Evolutionary conservation across 1,140 invertebrate species (phyloP), one percentile per base, ranked within the genome.

Genomic region (Drosophila santomea): DNA sequence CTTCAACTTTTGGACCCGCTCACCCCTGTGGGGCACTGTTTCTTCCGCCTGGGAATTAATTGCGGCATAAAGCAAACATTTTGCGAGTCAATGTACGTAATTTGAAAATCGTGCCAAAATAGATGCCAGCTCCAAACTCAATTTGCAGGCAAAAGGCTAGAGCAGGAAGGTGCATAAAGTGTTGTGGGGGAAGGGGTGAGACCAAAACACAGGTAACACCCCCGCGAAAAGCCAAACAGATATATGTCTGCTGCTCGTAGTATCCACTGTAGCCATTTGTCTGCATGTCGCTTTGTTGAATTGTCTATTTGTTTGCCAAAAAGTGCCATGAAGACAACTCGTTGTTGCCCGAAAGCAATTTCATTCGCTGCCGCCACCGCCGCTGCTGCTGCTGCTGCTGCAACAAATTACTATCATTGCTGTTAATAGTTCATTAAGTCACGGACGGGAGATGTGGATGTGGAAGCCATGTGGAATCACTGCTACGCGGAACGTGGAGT

Each of bases 381-480:
- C 10, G 63, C 62, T 56, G 76, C 57, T 72, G 60, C 84, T 56
- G 60, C 84, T 56, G 76, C 57, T 56, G 76, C 57, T 72, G 60
- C 84, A 89, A 88, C 84, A 88, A 88, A 88, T 88, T 88, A 89
- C 84, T 89, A 88, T 88, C 84, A 88, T 88, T 88, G 84, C 84
- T 89, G 84, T 88, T 88, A 88, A 88, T 88, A 89, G 84, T 89
- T 89, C 84, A 89, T 89, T 89, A 89, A 89, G 84, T 89, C 84
- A 89, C 84, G 84, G 84, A 89, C 69, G 69, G 66, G 74, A 76
- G 55, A 61, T 75, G 76, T 45, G 43, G 55, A 60, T 79, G 76
- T 78, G 83, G 71, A 28, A 74, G 69, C 73, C 73, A 67, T 75
- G 74, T 75, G 73, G 73, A 76, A 75, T 75, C 72, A 74, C 61